A percentile compares a stretch with the other conserved stretches of the same genome.
Evolutionary conservation across 2,797 vertebrate species (phyloP).

Genomic region (Acrocephalus scirpaceus): DNA sequence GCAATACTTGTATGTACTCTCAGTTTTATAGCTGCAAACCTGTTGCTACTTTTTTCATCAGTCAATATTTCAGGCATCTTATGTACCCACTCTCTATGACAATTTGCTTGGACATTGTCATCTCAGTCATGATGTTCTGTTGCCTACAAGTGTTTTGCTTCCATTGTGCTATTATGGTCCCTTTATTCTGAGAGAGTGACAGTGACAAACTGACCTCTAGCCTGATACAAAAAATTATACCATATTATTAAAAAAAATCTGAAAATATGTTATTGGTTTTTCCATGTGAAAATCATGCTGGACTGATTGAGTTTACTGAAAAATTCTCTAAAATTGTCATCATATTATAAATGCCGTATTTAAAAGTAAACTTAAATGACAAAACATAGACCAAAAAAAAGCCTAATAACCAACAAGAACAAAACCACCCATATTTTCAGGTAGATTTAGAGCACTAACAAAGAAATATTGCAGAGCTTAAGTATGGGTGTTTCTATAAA

Average conservation of each 20-base stretch:
- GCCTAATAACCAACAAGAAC: neutral
- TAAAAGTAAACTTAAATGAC: neutral
- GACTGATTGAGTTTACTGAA: neutral
- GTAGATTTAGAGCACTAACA: neutral
- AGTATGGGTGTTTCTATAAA: neutral
- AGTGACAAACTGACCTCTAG: neutral
- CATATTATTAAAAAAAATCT: neutral
- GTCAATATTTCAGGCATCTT: neutral
- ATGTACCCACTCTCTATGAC: neutral
- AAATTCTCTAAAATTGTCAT: neutral
- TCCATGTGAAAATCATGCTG: neutral
- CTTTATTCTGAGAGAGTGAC: neutral
- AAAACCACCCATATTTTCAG: fast-evolving
- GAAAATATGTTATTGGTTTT: neutral
- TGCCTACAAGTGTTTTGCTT: neutral
- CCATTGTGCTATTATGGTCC: neutral
- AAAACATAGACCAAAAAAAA: neutral
- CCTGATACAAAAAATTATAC: neutral
- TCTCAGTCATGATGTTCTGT: neutral
- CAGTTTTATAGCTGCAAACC: neutral
- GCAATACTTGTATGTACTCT: neutral
- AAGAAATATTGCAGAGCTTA: neutral
- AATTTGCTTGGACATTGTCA: neutral
- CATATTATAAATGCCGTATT: neutral
- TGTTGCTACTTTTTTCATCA: neutral